Evolutionary conservation across 1,140 invertebrate species (phyloP), one percentile per base, ranked within the genome.

Genomic region (Drepana arcuata): DNA sequence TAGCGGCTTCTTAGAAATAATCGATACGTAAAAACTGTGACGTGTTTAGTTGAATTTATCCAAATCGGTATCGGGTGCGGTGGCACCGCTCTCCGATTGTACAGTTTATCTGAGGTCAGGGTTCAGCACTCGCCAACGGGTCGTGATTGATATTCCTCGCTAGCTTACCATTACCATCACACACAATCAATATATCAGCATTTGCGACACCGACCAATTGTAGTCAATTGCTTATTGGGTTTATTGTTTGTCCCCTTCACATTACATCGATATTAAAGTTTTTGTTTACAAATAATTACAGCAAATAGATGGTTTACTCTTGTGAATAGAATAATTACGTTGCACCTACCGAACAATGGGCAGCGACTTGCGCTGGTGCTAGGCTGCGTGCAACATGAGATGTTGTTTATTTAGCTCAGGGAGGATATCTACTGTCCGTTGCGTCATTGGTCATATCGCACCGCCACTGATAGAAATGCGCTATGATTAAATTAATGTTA

Each of bases 81-180:
- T 48, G 52, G 37, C 53, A 53, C 43, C 48, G 53, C 49, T 38
- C 48, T 50, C 14, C 48, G 64, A 72, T 68, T 69, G 45, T 25
- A 54, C n/a, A 42, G 57, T 59, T 66, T 72, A 72, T 72, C 65
- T 36, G 12, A 45, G 68, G 68, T 72, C 68, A 61, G 34, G 38
- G 42, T 32, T 41, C 33, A 48, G 42, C 51, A 47, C 34, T 13
- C 25, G 14, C 29, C 27, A 14, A 27, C 21, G 15, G 23, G 18
- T n/a, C 16, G 11, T 18, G 16, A 27, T 10, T 34, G 27, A 43
- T 49, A 43, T 31, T 43, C 24, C 27, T 48, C 35, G 11, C 27
- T 40, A 33, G 38, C 16, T 43, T 29, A 29, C n/a, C n/a, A 16
- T 10, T 30, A n/a, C 16, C 34, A 34, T 34, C 24, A 26, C 16